Evolutionary conservation across 92 coral and sea anemone genomes (phyloP).

Genomic region (Paramuricea clavata): DNA sequence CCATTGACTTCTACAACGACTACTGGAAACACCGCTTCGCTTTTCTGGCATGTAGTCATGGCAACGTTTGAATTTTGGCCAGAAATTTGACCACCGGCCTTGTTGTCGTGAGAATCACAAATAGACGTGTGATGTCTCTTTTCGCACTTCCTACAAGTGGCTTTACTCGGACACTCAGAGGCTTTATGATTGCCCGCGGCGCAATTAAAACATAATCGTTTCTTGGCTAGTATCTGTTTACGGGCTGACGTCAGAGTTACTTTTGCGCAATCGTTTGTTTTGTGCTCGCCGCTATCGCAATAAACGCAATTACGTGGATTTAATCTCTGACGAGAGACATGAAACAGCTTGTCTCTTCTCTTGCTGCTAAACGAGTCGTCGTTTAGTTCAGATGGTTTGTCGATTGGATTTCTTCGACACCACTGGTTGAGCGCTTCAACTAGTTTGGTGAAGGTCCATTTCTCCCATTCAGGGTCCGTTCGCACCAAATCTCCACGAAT

Average conservation of each 20-base stretch:
- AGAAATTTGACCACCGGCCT: no score
- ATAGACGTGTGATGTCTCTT: constrained; percentile 66
- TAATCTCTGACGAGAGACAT: constrained; percentile 28
- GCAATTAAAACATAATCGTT: constrained; percentile 75
- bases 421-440: constrained; percentile 56
- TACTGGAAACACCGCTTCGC: constrained; percentile 52
- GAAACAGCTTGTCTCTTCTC: constrained; percentile 32
- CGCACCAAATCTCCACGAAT: constrained; percentile 61
- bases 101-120: constrained; percentile 40
- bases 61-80: constrained; percentile 38
- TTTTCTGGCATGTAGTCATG: constrained; percentile 29
- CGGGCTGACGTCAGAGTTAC: constrained; percentile 51
- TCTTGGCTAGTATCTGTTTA: constrained; percentile 59
- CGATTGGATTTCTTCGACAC: constrained; percentile 61
- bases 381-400: constrained; percentile 14
- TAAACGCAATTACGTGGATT: constrained; percentile 58
- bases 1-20: constrained; percentile 49
- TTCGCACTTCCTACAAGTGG: constrained; percentile 60
- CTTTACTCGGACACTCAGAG: constrained; percentile 54
- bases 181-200: constrained; percentile 56
- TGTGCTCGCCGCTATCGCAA: constrained; percentile 61
- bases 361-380: constrained; percentile 11
- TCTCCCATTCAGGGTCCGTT: constrained; percentile 54
- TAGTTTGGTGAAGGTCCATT: constrained; percentile 47
- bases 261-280: constrained; percentile 53